A percentile compares a stretch with the other conserved stretches of the same genome.
phyloP scores from a whole-genome alignment of 2,797 vertebrate genomes.

The Limosa lapponica region DNA sequence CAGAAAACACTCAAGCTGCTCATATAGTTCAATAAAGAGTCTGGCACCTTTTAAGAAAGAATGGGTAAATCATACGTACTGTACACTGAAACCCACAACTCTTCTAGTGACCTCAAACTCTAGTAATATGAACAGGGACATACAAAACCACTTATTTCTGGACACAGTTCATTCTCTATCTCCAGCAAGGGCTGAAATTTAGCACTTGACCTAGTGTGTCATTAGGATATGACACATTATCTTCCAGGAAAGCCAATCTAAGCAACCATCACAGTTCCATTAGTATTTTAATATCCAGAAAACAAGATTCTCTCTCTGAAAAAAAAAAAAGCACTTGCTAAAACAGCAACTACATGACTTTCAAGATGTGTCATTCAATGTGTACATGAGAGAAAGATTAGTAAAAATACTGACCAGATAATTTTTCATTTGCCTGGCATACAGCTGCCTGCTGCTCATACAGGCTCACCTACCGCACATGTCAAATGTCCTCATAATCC shows the following conservation, averaged over 20 bases:
- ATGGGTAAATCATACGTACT: neutral
- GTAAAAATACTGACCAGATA: neutral
- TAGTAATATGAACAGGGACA: neutral
- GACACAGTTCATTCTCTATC: slow-evolving; percentile 4
- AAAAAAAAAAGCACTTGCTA: neutral
- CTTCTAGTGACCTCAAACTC: neutral
- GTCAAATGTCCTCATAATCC: neutral
- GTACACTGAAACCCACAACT: neutral
- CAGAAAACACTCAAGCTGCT: neutral
- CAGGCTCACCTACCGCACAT: neutral
- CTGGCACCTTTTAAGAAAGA: neutral
- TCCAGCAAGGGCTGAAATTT: slow-evolving; percentile 13
- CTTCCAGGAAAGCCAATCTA: slow-evolving; percentile 8
- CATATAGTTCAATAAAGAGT: neutral
- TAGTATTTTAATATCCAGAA: neutral
- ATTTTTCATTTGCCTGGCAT: neutral
- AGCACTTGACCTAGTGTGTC: neutral
- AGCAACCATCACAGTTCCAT: neutral
- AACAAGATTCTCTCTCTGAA: neutral
- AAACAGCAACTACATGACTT: neutral
- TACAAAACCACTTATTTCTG: neutral
- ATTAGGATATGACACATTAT: slow-evolving; percentile 9
- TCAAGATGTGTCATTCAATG: neutral
- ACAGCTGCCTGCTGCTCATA: neutral
- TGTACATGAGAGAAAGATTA: neutral